These are phyloP conservation scores for Laodelphax striatellus DNA, from an alignment of 1,140 invertebrate species.

Conservation along the genomic window DNA sequence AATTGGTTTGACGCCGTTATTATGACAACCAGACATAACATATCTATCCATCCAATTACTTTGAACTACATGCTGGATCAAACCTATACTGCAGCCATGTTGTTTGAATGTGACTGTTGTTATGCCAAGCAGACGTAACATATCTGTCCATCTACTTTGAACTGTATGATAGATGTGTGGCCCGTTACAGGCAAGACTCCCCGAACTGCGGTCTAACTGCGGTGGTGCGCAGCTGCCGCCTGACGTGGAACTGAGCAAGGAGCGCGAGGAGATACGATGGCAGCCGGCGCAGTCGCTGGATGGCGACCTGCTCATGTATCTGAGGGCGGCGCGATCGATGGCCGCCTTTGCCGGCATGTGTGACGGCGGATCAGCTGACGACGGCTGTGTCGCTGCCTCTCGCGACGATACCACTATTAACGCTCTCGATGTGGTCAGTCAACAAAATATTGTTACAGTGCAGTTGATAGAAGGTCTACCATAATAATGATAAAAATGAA, in stretches of 20 bases:
- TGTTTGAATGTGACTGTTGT: no score
- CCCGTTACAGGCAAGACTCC: conserved; percentile 52
- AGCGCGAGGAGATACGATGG: conserved; percentile 85
- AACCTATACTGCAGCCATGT: no score
- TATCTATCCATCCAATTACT: no score
- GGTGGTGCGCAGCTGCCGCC: conserved; percentile 40
- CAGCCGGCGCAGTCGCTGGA: conserved; percentile 81
- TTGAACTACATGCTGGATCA: no score
- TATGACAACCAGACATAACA: no score
- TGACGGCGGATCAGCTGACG: conserved; percentile 92
- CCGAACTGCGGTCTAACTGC: conserved; percentile 63
- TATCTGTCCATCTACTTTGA: no score
- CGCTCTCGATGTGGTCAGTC: conserved; percentile 77
- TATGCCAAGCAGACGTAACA: no score
- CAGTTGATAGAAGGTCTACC: no score
- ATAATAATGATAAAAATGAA: no score
- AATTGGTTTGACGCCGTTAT: no score
- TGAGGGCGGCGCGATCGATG: conserved; percentile 89
- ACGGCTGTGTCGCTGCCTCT: conserved; percentile 90
- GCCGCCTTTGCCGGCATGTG: conserved; percentile 95
- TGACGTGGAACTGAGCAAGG: conserved; percentile 62
- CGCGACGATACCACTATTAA: conserved; percentile 96
- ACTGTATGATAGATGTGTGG: no score
- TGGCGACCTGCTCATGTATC: conserved; percentile 92
- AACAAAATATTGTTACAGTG: no score